Percentiles rank a stretch among this genome's conserved stretches.
Evolutionary conservation across 2,113 vertebrate genomes (phyloP).

Genomic region (Cyphomyrus discorhynchus): DNA sequence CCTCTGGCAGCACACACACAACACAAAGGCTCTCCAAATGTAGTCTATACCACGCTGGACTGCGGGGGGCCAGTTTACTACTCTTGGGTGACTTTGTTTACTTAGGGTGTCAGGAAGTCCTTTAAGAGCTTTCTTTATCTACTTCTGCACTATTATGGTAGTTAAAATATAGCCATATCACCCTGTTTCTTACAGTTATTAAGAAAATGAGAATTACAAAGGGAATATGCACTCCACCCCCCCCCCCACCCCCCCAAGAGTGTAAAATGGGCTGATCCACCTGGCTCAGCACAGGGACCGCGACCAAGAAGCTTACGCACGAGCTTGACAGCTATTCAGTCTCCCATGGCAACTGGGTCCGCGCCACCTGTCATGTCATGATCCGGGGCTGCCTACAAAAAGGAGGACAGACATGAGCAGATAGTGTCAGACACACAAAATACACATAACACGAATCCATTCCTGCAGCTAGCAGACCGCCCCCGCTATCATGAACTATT

Average conservation of each 20-base stretch:
- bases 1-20: neutral
- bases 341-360: slow-evolving; percentile 40
- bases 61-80: neutral
- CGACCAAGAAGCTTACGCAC: slow-evolving; percentile 43
- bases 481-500: neutral
- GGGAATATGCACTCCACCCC: neutral
- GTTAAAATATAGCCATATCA: neutral
- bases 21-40: neutral
- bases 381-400: slow-evolving; percentile 18
- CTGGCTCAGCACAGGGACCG: slow-evolving; percentile 19
- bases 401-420: neutral
- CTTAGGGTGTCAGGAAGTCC: neutral
- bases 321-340: slow-evolving; percentile 56
- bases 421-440: slow-evolving; percentile 22
- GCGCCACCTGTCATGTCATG: slow-evolving; percentile 33
- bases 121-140: neutral
- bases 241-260: neutral
- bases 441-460: neutral
- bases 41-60: neutral
- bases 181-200: neutral
- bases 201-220: neutral
- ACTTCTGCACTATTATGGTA: neutral
- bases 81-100: neutral
- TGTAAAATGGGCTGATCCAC: neutral
- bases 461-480: neutral